phyloP scores from a whole-genome alignment of 2,113 vertebrate genomes.

The Tenrec ecaudatus region DNA sequence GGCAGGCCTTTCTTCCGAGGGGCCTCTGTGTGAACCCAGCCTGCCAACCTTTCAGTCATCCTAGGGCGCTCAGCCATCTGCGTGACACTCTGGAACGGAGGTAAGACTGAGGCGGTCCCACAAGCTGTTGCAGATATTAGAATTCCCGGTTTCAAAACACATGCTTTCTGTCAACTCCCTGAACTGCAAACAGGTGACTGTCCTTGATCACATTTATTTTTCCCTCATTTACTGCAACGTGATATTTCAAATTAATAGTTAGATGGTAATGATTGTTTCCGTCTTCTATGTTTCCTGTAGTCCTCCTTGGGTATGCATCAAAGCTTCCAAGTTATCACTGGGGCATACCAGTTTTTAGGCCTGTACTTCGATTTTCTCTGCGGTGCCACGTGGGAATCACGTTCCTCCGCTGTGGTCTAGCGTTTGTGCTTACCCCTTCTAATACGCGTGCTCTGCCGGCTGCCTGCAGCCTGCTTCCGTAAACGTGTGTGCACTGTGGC shows the following conservation, averaged over 20 bases:
- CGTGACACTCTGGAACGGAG: neutral
- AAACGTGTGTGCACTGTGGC: constrained; percentile 17
- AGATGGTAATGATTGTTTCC: neutral
- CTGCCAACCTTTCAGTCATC: too few relatives aligned
- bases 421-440: neutral
- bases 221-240: neutral
- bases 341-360: neutral
- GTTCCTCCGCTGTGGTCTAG: neutral
- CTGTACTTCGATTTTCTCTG: neutral
- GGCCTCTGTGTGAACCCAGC: too few relatives aligned
- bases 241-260: neutral
- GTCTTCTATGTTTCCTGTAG: neutral
- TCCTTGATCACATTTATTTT: neutral
- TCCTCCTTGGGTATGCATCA: neutral
- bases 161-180: neutral
- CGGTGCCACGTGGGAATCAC: neutral
- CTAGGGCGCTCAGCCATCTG: too few relatives aligned
- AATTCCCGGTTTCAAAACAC: neutral
- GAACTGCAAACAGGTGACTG: neutral
- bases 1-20: too few relatives aligned
- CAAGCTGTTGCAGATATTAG: neutral
- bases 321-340: neutral
- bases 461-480: neutral
- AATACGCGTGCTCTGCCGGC: neutral
- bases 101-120: neutral